Conservation (phyloP, 2,113 vertebrate genomes). For the Emydura subglobosa region DNA sequence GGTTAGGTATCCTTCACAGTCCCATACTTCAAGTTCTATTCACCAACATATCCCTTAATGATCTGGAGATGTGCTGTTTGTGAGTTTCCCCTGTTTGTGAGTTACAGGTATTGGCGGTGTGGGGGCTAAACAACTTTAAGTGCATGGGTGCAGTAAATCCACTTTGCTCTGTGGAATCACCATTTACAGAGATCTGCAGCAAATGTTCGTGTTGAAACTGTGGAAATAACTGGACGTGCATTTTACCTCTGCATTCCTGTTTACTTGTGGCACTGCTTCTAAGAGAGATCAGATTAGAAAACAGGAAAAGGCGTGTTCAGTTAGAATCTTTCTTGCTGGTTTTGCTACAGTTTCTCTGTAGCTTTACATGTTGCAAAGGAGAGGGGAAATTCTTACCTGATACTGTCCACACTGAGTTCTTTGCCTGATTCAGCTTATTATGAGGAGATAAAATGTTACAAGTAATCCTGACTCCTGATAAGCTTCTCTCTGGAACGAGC, state of each 20-base stretch:
- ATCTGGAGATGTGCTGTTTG: neutral
- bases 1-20: neutral
- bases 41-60: neutral
- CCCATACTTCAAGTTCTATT: neutral
- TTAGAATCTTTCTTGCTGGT: constrained; percentile 11
- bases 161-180: neutral
- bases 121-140: neutral
- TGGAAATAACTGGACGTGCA: neutral
- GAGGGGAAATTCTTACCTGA: neutral
- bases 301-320: constrained; percentile 73
- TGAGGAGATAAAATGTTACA: neutral
- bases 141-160: rapidly evolving
- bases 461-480: neutral
- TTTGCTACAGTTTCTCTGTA: constrained; percentile 27
- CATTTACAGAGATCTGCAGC: neutral
- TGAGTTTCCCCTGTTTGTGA: neutral
- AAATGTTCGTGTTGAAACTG: neutral
- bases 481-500: neutral
- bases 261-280: constrained; percentile 35
- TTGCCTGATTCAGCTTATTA: neutral
- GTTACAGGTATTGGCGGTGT: neutral
- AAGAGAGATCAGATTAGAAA: constrained; percentile 67
- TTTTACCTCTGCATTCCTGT: constrained; percentile 50
- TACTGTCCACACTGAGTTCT: neutral
- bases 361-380: neutral